Conservation (phyloP, 1,140 invertebrate genomes). For the Drosophila punjabiensis region DNA sequence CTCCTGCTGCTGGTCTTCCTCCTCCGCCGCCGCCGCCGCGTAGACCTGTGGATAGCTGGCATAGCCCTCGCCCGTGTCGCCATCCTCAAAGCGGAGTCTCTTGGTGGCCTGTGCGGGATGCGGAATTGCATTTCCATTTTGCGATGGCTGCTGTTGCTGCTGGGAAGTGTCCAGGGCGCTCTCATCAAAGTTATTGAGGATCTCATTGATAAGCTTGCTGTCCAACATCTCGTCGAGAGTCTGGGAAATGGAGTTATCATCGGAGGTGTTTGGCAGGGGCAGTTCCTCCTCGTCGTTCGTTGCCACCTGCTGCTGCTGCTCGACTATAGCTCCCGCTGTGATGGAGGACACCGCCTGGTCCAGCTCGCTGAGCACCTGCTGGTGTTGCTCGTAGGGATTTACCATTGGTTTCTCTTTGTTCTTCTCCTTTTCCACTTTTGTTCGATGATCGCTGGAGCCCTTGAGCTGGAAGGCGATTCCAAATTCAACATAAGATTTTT, state of each 20-base stretch:
- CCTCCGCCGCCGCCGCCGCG: slow-evolving; percentile 27
- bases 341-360: slow-evolving; percentile 80
- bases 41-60: slow-evolving; percentile 63
- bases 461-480: slow-evolving; percentile 45
- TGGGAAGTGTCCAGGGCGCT: slow-evolving; percentile 70
- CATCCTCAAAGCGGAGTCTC: slow-evolving; percentile 76
- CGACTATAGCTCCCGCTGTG: slow-evolving; percentile 48
- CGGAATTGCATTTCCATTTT: slow-evolving; percentile 27
- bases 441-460: slow-evolving; percentile 61
- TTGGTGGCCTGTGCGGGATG: slow-evolving; percentile 57
- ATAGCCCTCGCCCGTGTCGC: slow-evolving; percentile 49
- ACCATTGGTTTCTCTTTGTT: slow-evolving; percentile 52
- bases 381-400: slow-evolving; percentile 50
- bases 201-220: slow-evolving; percentile 81
- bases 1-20: slow-evolving; percentile 50
- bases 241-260: slow-evolving; percentile 80
- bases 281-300: slow-evolving; percentile 62
- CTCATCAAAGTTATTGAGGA: slow-evolving; percentile 79
- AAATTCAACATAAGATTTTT: too few species aligned
- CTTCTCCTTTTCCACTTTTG: slow-evolving; percentile 70
- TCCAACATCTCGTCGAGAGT: slow-evolving; percentile 79
- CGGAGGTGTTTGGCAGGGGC: slow-evolving; percentile 71
- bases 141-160: slow-evolving; percentile 36
- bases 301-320: slow-evolving; percentile 28
- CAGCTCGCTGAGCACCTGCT: slow-evolving; percentile 68